Base-by-base conservation (phyloP, 30 jellyfish, hydroid and myxozoan species). In the Catostylus mosaicus region DNA sequence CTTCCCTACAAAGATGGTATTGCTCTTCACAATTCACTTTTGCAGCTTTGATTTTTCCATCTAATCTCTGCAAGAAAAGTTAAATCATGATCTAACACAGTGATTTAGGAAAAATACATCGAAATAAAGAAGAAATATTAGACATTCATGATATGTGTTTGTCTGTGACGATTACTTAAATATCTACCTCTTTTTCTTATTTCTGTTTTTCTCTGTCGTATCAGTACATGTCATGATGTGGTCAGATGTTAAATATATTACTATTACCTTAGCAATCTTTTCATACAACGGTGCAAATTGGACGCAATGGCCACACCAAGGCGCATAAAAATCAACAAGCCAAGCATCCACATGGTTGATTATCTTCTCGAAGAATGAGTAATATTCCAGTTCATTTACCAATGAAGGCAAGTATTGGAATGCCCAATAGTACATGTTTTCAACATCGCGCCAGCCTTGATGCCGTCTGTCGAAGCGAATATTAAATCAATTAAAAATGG, bases 231-330 rank as follows among this genome's bases (percentile, higher is more conserved):
- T n/a, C n/a, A n/a, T n/a, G n/a, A n/a, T n/a, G n/a, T n/a, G n/a
- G 24, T 4, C 4, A 6, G 1, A 48, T 48, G 38, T 9, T 0
- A 60, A 47, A n/a, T 7, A 48, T 16, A 26, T 0, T 47, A 10
- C 16, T 1, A 80, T 1, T 78, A 94, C 99, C 90, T 88, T 74
- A 8, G 93, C 99, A 26, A 94, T 50, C 54, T 88, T 57, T 31
- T 77, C 91, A 62, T 65, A 94, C 6, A 23, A 64, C 30, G 99
- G 99, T 2, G 99, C 99, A 88, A 94, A 94, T 34, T 85, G 85
- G 60, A 70, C 72, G 72, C 99, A 94, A 48, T 85, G 99, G 0
- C 96, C 94, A 82, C 99, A 94, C 99, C 99, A 94, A 0, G 99
- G 97, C 20, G 99, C 82, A 71, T 94, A 88, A 70, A 94, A 94